Percentiles rank a stretch among this genome's conserved stretches.
Evolutionary conservation across 2,113 vertebrate genomes (phyloP).

Genomic region (Dicentrarchus labrax): DNA sequence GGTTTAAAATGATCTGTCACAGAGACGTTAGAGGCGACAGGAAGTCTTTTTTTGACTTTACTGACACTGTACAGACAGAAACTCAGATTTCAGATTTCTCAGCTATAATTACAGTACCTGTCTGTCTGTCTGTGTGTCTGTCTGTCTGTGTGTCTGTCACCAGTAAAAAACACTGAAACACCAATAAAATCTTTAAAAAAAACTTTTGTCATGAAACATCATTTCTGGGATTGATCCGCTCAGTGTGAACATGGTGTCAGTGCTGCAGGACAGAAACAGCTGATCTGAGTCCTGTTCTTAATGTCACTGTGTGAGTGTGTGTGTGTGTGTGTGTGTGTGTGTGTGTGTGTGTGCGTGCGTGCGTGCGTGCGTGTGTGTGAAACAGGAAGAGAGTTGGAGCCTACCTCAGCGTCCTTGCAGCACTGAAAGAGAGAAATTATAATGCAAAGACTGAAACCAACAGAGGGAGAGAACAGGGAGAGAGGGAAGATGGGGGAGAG

Average conservation of each 20-base stretch:
- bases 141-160: no score
- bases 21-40: no score
- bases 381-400: slow-evolving; percentile 55
- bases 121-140: no score
- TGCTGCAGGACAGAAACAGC: background rate
- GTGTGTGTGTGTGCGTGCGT: slow-evolving; percentile 16
- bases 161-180: no score
- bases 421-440: slow-evolving; percentile 56
- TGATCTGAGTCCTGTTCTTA: slow-evolving; percentile 6
- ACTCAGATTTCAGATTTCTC: no score
- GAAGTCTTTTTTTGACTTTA: no score
- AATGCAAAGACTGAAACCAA: slow-evolving; percentile 62
- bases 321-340: background rate
- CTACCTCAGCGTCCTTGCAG: slow-evolving; percentile 56
- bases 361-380: slow-evolving; percentile 26
- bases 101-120: no score
- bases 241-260: background rate
- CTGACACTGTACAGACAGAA: no score
- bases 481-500: background rate
- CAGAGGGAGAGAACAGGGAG: background rate
- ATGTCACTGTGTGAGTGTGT: background rate
- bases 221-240: background rate
- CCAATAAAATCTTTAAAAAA: no score
- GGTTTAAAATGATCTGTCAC: no score
- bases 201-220: no score